Conservation (phyloP, 2,888 invertebrate species). For the Tromatobia lineatoria region DNA sequence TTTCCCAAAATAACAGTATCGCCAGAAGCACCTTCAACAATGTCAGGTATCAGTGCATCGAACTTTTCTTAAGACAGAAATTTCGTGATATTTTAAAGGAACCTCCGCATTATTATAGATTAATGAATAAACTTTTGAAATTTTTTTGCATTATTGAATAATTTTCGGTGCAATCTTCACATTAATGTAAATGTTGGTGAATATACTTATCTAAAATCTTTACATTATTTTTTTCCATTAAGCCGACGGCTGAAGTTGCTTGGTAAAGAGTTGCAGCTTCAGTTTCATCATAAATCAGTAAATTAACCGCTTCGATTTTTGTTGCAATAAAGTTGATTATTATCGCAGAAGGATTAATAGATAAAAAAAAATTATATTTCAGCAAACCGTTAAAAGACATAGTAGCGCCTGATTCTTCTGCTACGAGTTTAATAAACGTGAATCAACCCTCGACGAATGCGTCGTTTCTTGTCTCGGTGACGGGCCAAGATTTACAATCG, state of each 20-base stretch:
- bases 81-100: background rate
- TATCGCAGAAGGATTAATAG: background rate
- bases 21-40: conserved; percentile 85
- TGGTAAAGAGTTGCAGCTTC: background rate
- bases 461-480: background rate
- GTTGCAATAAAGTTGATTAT: background rate
- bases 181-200: too few relatives aligned
- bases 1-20: conserved; percentile 80
- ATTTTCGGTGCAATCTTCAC: too few relatives aligned
- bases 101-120: too few relatives aligned
- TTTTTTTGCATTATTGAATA: too few relatives aligned
- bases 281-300: background rate
- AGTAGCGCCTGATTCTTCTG: background rate
- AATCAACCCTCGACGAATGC: conserved; percentile 1
- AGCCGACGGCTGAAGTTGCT: background rate
- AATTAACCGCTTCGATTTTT: background rate
- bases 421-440: conserved; percentile 9
- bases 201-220: background rate
- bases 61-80: background rate
- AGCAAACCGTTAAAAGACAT: conserved; percentile 29
- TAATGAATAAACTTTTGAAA: too few relatives aligned
- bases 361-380: conserved; percentile 13
- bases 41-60: conserved; percentile 75
- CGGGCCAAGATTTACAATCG: conserved; percentile 3
- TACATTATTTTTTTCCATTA: background rate